Evolutionary conservation across 2,797 vertebrate genomes (phyloP), one percentile per base, ranked within the genome.

Genomic region (Siniperca undulata): DNA sequence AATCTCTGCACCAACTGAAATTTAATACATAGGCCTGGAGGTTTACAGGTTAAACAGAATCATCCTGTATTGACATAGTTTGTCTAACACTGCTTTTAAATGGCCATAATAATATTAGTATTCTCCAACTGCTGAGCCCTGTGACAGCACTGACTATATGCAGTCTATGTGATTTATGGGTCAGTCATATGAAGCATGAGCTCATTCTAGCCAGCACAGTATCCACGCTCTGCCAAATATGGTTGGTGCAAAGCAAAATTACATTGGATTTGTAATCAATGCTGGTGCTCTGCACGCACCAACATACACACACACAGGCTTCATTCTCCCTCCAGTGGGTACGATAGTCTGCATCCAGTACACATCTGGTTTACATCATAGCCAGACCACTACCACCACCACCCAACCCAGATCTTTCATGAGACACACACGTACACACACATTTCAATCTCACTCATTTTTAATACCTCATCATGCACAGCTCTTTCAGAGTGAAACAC

Each of bases 281-380:
- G 82, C 83, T 87, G 79, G 84, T 74, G 58, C 84, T 87, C 66
- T 55, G 59, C 78, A 77, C 62, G 82, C 78, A 89, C 78, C 78
- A 67, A 83, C 59, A 70, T 22, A 76, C 76, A 80, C 82, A 81
- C 77, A 87, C 83, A 85, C 71, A 83, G 46, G 65, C 86, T 69
- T 85, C 89, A 61, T 82, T 90, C 86, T 88, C 74, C 73, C 89
- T 88, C 69, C 71, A 78, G 83, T 91, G 84, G 93, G 92, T 94
- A 93, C 58, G 48, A 91, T 88, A 68, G 84, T 80, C 89, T 89
- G 75, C 86, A 93, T 93, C 88, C 77, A 92, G 55, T 84, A 86
- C 85, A 94, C 96, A 96, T 96, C 94, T 96, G 96, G 93, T 92
- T 94, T 91, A 93, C 83, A 95, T 96, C 93, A 93, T 17, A 75